Base-by-base conservation (phyloP, 2,888 invertebrate genomes). In the Erebia epiphron region DNA sequence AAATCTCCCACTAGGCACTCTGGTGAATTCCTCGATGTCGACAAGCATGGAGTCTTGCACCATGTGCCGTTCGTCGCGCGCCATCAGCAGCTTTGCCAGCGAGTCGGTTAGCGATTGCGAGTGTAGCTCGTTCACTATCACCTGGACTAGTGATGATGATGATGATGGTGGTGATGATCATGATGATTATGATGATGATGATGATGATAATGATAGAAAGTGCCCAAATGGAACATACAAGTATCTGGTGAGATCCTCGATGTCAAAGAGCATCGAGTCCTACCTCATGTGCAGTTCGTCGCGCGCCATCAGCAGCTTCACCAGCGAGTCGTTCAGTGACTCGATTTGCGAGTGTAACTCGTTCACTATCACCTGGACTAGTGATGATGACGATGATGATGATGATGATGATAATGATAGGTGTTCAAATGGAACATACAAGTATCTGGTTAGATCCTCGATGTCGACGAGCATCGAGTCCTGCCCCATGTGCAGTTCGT, bases 251-350 rank as follows among this genome's bases (percentile, higher is more conserved):
- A 98, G 95, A 92, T 99, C 99, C 91, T 99, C 99, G 81, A 99
- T 98, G 86, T 99, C 99, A 52, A 99, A 98, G 77, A 99, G 95
- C 97, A 98, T 98, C 56, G 99, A 98, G 89, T 99, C 99, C 89
- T 99, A 98, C 76, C 98, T 97, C 98, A 99, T 99, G 91, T 99
- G 98, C 64, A 99, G 94, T 88, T 99, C 98, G 91, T 99, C 99
- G 76, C 99, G 94, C 82, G 97, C 97, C 95, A 99, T 96, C 80
- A 99, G 92, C 86, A 97, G 95, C 86, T 97, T 96, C 70, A 99
- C 98, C 78, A 99, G 94, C 70, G 96, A 95, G 86, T 98, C 98
- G 91, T 99, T 99, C 77, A 99, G 94, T 64, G 95, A 96, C 94
- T 98, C 98, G 83, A 99, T 98, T 94, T 98, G 97, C 70, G 97